phyloP scores from a whole-genome alignment of 2,888 invertebrate genomes.

The Endomychus coccineus region DNA sequence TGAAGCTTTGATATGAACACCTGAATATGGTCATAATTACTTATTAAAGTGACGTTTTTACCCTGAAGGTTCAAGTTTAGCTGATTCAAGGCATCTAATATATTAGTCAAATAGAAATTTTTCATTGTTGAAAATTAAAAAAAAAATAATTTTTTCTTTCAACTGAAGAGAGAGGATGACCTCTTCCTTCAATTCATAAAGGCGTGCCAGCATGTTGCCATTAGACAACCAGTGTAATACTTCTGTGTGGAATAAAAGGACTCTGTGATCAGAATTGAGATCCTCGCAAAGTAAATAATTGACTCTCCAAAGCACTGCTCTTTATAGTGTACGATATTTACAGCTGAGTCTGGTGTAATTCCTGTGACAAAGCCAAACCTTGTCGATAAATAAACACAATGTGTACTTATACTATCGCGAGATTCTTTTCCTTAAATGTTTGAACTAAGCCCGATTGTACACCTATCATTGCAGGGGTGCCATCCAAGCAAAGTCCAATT shows the following conservation, averaged over 20 bases:
- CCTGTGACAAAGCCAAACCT: slow-evolving; percentile 15
- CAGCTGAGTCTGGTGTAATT: slow-evolving; percentile 11
- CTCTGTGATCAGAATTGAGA: slow-evolving; percentile 8
- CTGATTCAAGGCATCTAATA: slow-evolving; percentile 12
- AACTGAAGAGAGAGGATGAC: slow-evolving; percentile 11
- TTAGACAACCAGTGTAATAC: slow-evolving; percentile 11
- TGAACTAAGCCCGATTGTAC: slow-evolving; percentile 14
- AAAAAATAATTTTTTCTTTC: slow-evolving; percentile 6
- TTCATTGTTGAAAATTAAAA: slow-evolving; percentile 7
- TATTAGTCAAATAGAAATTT: slow-evolving; percentile 11
- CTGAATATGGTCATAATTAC: slow-evolving; percentile 11
- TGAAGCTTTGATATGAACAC: slow-evolving; percentile 8
- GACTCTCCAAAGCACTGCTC: slow-evolving; percentile 11
- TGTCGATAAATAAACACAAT: slow-evolving; percentile 16
- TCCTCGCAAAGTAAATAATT: slow-evolving; percentile 10
- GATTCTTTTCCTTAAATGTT: slow-evolving; percentile 15
- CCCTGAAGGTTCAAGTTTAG: slow-evolving; percentile 10
- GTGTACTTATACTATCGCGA: slow-evolving; percentile 13
- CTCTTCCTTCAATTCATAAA: slow-evolving; percentile 12
- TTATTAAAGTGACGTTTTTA: slow-evolving; percentile 7
- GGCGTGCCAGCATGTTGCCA: slow-evolving; percentile 12
- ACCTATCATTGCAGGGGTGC: slow-evolving; percentile 18
- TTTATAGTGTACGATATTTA: slow-evolving; percentile 13
- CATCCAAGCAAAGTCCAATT: slow-evolving; percentile 19
- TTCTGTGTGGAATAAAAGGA: slow-evolving; percentile 11